These are phyloP conservation scores for Mimumesa dahlbomi DNA, from an alignment of 2,888 invertebrate genomes.

Conservation along the genomic window DNA sequence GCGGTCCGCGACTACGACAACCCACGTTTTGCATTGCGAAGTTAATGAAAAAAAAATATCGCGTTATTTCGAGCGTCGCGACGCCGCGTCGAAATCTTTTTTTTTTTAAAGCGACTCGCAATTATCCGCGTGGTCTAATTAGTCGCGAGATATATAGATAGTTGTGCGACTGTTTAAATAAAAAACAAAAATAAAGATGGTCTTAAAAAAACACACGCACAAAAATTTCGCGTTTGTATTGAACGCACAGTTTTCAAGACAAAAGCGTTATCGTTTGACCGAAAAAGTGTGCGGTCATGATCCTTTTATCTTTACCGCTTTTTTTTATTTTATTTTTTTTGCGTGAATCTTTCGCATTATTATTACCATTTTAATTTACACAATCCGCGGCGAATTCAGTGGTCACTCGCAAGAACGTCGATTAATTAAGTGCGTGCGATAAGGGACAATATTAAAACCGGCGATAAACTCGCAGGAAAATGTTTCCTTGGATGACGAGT, in stretches of 20 bases:
- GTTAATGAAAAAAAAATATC: too few species aligned
- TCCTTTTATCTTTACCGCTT: conserved; percentile 35
- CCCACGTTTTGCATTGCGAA: background rate
- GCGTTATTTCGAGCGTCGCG: too few species aligned
- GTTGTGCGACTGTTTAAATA: too few species aligned
- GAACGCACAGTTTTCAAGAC: too few species aligned
- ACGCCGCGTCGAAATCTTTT: too few species aligned
- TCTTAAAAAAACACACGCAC: too few species aligned
- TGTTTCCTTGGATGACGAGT: conserved; percentile 14
- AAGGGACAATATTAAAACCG: conserved; percentile 21
- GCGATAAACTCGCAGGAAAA: conserved; percentile 12
- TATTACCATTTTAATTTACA: conserved; percentile 3
- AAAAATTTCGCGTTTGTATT: too few species aligned
- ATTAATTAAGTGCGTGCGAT: conserved; percentile 29
- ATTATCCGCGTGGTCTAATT: too few species aligned
- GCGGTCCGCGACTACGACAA: background rate
- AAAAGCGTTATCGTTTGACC: background rate
- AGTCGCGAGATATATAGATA: too few species aligned
- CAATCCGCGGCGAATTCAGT: background rate
- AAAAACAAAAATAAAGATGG: too few species aligned
- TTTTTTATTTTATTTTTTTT: too few species aligned
- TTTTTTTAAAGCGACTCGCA: too few species aligned
- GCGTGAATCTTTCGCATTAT: conserved; percentile 13
- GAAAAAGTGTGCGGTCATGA: conserved; percentile 39
- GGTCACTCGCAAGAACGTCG: background rate